phyloP scores from a whole-genome alignment of 2,113 vertebrate species.

The Enhydra lutris region DNA sequence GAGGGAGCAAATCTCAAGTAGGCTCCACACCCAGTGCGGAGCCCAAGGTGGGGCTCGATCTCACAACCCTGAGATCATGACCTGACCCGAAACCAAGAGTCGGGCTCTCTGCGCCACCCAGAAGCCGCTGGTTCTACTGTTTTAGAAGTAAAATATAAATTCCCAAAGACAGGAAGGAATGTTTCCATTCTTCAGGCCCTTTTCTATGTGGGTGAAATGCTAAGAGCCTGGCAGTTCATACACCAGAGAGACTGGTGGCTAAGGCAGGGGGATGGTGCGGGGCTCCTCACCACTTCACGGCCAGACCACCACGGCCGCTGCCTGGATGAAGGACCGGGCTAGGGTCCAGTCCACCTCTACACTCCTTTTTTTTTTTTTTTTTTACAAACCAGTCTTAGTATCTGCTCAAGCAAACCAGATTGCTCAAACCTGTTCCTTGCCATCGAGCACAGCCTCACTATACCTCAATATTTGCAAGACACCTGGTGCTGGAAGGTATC shows the following conservation, averaged over 20 bases:
- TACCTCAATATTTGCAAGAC: neutral
- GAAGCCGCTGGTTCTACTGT: neutral
- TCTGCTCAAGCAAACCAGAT: neutral
- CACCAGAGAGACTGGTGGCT: neutral
- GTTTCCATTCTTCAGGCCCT: neutral
- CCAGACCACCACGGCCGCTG: no score
- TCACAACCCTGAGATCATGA: neutral
- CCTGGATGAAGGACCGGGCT: fast-evolving
- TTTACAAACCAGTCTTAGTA: neutral
- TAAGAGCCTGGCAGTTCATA: fast-evolving
- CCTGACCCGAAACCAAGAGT: neutral
- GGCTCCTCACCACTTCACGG: neutral
- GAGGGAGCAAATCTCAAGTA: neutral
- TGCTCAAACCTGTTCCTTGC: no score
- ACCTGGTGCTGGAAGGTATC: neutral
- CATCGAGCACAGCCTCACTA: no score
- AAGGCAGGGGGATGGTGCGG: fast-evolving
- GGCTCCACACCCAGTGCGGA: neutral
- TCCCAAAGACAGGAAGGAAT: neutral
- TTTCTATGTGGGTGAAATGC: neutral
- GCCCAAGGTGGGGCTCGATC: neutral
- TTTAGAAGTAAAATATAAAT: neutral
- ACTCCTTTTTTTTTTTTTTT: neutral
- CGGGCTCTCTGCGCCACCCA: neutral
- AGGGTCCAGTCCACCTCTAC: no score